Percentiles rank a stretch among this genome's conserved stretches.
phyloP scores from a whole-genome alignment of 2,797 vertebrate genomes.

The Alcedo atthis region DNA sequence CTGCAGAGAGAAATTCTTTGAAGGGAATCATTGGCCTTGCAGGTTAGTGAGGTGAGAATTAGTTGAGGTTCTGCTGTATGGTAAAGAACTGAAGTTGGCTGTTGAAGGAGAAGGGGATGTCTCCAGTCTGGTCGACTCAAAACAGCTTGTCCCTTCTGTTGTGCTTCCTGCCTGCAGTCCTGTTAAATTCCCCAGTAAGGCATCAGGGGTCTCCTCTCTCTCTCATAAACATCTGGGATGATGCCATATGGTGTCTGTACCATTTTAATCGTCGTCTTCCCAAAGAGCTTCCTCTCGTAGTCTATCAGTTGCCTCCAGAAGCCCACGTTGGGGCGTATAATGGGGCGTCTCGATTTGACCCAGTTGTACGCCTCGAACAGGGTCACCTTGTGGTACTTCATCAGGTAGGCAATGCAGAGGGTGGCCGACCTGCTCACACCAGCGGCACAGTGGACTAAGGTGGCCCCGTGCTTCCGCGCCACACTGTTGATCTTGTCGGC shows the following conservation, averaged over 20 bases:
- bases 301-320: slow-evolving; percentile 98
- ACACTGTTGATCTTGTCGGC: slow-evolving; percentile 97
- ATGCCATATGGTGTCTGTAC: slow-evolving; percentile 95
- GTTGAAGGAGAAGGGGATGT: slow-evolving; percentile 60
- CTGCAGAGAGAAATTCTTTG: slow-evolving; percentile 29
- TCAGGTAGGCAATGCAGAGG: slow-evolving; percentile 96
- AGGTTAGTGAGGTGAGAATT: slow-evolving; percentile 70
- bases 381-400: slow-evolving; percentile 94
- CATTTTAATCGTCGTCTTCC: slow-evolving; percentile 95
- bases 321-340: slow-evolving; percentile 95
- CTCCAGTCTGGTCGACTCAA: background rate
- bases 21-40: slow-evolving; percentile 56
- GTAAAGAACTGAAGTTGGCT: slow-evolving; percentile 63
- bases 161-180: slow-evolving; percentile 53
- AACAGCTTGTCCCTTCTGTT: background rate
- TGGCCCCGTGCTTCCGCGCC: slow-evolving; percentile 89
- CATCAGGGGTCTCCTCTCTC: slow-evolving; percentile 90
- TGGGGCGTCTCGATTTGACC: slow-evolving; percentile 92
- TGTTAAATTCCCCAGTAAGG: slow-evolving; percentile 94
- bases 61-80: slow-evolving; percentile 56
- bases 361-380: slow-evolving; percentile 95
- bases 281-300: slow-evolving; percentile 95
- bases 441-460: slow-evolving; percentile 93
- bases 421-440: slow-evolving; percentile 96
- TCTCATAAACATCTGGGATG: slow-evolving; percentile 92